These are phyloP conservation scores for Lasioglossum malachurum DNA, from an alignment of 2,888 invertebrate genomes.

Conservation along the genomic window DNA sequence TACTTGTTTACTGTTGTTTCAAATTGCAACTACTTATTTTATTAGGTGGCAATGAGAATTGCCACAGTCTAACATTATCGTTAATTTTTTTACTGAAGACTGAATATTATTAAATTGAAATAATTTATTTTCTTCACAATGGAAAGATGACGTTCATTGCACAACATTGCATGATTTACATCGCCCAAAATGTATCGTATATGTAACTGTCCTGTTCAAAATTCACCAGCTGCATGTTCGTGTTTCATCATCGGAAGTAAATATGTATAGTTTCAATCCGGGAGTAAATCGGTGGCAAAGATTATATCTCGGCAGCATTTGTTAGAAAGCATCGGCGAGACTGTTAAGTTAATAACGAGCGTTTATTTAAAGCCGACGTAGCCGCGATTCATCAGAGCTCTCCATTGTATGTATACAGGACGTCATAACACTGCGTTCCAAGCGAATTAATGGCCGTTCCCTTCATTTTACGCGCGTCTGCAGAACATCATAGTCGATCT, in stretches of 20 bases:
- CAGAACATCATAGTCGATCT: constrained; percentile 64
- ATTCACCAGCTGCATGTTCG: neutral
- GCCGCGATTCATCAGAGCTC: constrained; percentile 73
- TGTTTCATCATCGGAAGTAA: constrained; percentile 21
- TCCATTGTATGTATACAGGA: constrained; percentile 79
- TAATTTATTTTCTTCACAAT: neutral
- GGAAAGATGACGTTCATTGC: neutral
- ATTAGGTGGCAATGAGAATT: too few species aligned
- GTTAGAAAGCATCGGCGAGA: constrained; percentile 73
- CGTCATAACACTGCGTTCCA: constrained; percentile 79
- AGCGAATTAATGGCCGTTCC: constrained; percentile 73
- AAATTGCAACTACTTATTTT: too few species aligned
- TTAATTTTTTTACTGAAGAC: neutral
- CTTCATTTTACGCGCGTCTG: constrained; percentile 64
- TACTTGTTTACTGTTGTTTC: too few species aligned
- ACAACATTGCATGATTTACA: neutral
- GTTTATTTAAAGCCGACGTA: constrained; percentile 77
- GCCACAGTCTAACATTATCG: neutral
- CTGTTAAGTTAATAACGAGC: constrained; percentile 80
- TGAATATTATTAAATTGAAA: neutral
- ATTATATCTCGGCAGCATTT: constrained; percentile 69
- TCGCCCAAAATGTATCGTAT: neutral
- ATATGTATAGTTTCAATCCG: constrained; percentile 36
- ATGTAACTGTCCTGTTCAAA: neutral
- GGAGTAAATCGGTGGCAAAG: constrained; percentile 47